Evolutionary conservation across 2,888 invertebrate genomes (phyloP).

Genomic region (Ochropacha duplaris): DNA sequence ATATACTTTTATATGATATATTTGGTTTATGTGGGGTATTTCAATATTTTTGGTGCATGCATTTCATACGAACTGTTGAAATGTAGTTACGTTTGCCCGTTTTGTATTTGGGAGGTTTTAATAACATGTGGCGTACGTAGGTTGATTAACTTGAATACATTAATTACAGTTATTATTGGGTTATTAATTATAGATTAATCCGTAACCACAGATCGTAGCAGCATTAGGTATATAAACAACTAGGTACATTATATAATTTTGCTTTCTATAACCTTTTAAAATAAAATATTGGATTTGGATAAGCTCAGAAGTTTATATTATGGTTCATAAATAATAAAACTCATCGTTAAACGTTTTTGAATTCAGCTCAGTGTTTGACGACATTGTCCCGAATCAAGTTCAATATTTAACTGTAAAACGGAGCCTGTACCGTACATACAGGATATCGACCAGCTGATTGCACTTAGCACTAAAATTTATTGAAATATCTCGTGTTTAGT

Average conservation of each 20-base stretch:
- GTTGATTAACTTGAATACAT: background rate
- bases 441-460: background rate
- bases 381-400: background rate
- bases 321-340: background rate
- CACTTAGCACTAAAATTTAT: conserved; percentile 39
- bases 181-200: background rate
- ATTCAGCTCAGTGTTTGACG: background rate
- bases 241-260: background rate
- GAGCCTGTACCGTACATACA: too few species aligned
- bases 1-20: conserved; percentile 22
- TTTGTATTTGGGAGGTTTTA: background rate
- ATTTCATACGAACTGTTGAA: background rate
- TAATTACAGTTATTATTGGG: background rate
- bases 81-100: background rate
- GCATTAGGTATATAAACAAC: background rate
- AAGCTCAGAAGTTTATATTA: background rate
- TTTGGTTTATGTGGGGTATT: conserved; percentile 34
- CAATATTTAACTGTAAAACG: background rate
- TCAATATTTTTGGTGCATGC: conserved; percentile 53
- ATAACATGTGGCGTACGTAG: background rate
- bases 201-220: background rate
- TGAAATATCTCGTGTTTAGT: conserved; percentile 50
- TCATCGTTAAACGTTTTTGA: background rate
- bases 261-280: background rate
- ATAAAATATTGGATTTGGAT: background rate